Conservation (phyloP, 2,113 vertebrate genomes). For the Silurus glanis region DNA sequence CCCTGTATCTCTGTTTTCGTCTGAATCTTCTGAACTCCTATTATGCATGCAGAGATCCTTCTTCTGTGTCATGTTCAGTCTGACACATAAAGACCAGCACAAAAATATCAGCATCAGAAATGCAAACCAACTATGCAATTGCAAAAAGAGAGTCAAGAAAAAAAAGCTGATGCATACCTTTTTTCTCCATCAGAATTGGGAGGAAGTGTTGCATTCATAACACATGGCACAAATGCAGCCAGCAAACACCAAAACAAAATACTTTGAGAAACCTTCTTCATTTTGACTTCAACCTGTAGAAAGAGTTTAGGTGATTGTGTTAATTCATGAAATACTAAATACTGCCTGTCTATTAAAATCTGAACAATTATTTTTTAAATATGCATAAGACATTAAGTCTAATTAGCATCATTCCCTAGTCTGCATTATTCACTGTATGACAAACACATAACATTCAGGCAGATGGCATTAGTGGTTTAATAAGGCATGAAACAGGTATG, state of each 20-base stretch:
- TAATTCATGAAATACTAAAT: neutral
- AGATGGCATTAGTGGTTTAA: neutral
- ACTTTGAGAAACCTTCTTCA: conserved; percentile 77
- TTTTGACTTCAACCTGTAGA: conserved; percentile 68
- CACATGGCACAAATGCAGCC: conserved; percentile 71
- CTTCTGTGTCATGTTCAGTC: conserved; percentile 73
- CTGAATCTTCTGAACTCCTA: conserved; percentile 7
- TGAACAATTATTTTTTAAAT: neutral
- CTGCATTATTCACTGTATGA: neutral
- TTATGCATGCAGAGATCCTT: conserved; percentile 65
- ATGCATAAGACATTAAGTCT: neutral
- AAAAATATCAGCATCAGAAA: conserved; percentile 13
- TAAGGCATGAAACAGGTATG: neutral
- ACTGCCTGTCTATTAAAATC: neutral
- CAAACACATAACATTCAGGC: conserved; percentile 6
- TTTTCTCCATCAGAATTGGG: conserved; percentile 74
- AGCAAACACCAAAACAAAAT: conserved; percentile 79
- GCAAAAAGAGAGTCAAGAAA: neutral
- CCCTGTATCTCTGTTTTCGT: conserved; percentile 64
- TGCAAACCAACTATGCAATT: neutral
- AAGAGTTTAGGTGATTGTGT: neutral
- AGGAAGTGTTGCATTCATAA: conserved; percentile 72
- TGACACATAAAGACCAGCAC: conserved; percentile 54
- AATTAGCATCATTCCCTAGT: neutral
- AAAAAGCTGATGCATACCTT: conserved; percentile 72